Evolutionary conservation across 92 coral and sea anemone species (phyloP).

Genomic region (Porites divaricata): DNA sequence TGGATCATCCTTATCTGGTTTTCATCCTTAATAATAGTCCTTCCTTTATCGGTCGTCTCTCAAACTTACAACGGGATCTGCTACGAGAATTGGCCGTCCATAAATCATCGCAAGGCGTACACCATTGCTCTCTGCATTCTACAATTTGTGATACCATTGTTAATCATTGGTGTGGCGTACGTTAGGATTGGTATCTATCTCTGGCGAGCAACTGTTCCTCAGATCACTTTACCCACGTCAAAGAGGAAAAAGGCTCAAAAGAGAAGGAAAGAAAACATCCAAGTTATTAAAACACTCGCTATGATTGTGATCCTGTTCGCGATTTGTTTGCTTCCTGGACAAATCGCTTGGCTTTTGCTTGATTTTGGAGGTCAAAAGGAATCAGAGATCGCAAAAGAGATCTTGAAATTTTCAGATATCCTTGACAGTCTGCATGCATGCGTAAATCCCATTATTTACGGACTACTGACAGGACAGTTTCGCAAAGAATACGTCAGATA

Average conservation of each 20-base stretch:
- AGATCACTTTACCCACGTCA: constrained; percentile 27
- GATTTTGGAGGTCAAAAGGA: constrained; percentile 65
- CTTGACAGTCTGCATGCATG: constrained; percentile 79
- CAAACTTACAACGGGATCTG: constrained; percentile 34
- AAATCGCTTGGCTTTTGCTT: constrained; percentile 79
- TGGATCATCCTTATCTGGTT: constrained; percentile 59
- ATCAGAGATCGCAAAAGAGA: constrained; percentile 12
- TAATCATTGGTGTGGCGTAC: constrained; percentile 70
- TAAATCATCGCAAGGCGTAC: constrained; percentile 58
- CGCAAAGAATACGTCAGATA: constrained; percentile 67
- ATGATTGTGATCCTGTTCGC: constrained; percentile 78
- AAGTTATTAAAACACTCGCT: constrained; percentile 76
- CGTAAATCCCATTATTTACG: constrained; percentile 83
- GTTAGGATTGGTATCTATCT: constrained; percentile 63
- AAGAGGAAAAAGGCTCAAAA: constrained; percentile 31
- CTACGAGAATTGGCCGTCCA: constrained; percentile 64
- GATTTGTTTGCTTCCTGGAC: constrained; percentile 74
- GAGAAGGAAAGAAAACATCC: constrained; percentile 66
- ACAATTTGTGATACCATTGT: constrained; percentile 73
- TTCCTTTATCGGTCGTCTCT: constrained; percentile 59
- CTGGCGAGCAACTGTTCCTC: constrained; percentile 47
- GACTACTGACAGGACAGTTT: constrained; percentile 73
- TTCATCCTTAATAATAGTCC: constrained; percentile 45
- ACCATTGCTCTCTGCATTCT: constrained; percentile 66
- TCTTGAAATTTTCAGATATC: constrained; percentile 56